phyloP scores from a whole-genome alignment of 2,797 vertebrate species.

The Synaphobranchus kaupii region DNA sequence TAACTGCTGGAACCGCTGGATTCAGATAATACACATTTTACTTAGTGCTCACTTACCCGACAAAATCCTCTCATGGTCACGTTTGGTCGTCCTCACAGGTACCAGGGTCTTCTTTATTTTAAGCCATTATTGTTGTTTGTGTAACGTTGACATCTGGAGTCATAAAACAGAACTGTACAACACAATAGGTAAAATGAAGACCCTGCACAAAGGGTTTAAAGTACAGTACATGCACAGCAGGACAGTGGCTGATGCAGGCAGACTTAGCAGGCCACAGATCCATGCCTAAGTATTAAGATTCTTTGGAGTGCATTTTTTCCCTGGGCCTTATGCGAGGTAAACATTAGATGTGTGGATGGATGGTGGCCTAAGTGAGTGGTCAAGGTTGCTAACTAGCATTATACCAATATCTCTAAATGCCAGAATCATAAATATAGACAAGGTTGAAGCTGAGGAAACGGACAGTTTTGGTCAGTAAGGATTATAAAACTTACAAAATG shows the following conservation, averaged over 20 bases:
- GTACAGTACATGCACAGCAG: too few relatives aligned
- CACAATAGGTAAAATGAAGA: too few relatives aligned
- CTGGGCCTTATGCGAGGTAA: slow-evolving; percentile 36
- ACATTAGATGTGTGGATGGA: slow-evolving; percentile 51
- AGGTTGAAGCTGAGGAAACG: not conserved
- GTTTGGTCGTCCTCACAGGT: too few relatives aligned
- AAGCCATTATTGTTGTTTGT: too few relatives aligned
- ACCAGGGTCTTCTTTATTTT: too few relatives aligned
- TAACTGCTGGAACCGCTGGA: too few relatives aligned
- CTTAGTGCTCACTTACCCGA: too few relatives aligned
- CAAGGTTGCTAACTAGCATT: slow-evolving; percentile 24
- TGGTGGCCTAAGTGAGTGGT: slow-evolving; percentile 33
- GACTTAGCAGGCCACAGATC: not conserved
- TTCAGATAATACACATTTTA: too few relatives aligned
- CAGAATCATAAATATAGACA: not conserved
- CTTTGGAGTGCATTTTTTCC: slow-evolving; percentile 37
- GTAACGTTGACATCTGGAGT: too few relatives aligned
- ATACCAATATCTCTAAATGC: slow-evolving; percentile 20
- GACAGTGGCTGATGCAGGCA: not conserved
- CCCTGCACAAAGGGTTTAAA: too few relatives aligned
- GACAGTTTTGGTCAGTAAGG: slow-evolving; percentile 10
- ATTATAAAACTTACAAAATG: slow-evolving; percentile 41
- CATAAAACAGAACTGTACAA: too few relatives aligned
- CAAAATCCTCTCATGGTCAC: too few relatives aligned
- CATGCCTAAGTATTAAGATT: slow-evolving; percentile 51